Evolutionary conservation across 2,113 vertebrate genomes (phyloP), one percentile per base, ranked within the genome.

Genomic region (Phalacrocorax pelagicus): DNA sequence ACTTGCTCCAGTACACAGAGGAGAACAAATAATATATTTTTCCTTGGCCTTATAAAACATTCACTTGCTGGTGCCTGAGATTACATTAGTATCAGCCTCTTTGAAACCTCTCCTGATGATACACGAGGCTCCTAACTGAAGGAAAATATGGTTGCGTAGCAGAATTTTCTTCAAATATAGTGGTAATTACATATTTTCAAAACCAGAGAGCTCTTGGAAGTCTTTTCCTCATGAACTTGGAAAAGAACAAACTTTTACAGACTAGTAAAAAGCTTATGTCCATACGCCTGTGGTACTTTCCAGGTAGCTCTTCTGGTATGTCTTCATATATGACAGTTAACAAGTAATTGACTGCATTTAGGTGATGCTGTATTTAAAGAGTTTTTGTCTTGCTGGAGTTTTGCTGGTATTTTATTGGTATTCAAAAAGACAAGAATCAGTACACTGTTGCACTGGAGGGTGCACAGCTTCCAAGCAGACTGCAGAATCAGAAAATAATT

Each of bases 61-160:
- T 73, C 29, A 30, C 30, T 58, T 30, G 67, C 44, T 87, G 44
- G 10, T 49, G 86, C 52, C 51, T n/a, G 34, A 70, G 40, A 75
- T 49, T 54, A 65, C 8, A 38, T 44, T 36, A 70, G 9, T n/a
- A 72, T 32, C 34, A 80, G 36, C 12, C 66, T 67, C 51, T 83
- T 38, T 61, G 47, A 90, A 90, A 86, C 42, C 42, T 63, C 51
- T 84, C 54, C 58, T 46, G 49, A 73, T 55, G 42, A 71, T 20
- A 63, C 5, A 22, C 0, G 13, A 52, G 34, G 65, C 20, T 94
- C 29, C 44, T 27, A 72, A 58, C 13, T 38, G 32, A 84, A 78
- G 32, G 7, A 66, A 89, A 85, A 69, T 3, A 32, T 0, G 2
- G 6, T 13, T 70, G 14, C 34, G 0, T 9, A 40, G 11, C 23